Evolutionary conservation across 2,888 invertebrate species (phyloP), one percentile per base, ranked within the genome.

Genomic region (Chorisops tibialis): DNA sequence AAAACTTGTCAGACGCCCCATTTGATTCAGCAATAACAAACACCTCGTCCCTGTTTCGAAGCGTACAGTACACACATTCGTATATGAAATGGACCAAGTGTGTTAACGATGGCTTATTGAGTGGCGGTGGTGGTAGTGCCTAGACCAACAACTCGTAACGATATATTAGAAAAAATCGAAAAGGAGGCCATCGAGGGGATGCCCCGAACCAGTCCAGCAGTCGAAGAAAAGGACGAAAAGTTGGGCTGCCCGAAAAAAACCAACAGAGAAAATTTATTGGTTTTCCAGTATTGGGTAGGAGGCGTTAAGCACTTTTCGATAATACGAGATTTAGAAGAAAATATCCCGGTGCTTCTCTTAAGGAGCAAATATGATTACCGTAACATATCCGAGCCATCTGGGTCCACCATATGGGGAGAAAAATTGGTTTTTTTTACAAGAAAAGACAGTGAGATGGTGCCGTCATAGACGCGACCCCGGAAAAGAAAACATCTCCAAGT

Each of bases 361-460:
- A 62, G 64, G 59, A 64, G 56, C 64, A 64, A 64, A 64, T 64
- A 64, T 64, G 64, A 64, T 64, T 64, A 64, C 64, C 48, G 64
- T 43, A 62, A 62, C 62, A 59, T 62, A 64, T 64, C 64, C 45
- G 50, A 62, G 56, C 62, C 64, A 65, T 62, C 64, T 65, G 64
- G 51, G 64, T 65, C 64, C 64, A 62, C 62, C 64, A 59, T 51
- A 30, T 43, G 58, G 61, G 50, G 41, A 62, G 59, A 52, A 37
- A 59, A 58, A 64, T 62, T 64, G 61, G 64, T 59, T 62, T 64
- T 64, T 61, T 54, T 56, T 45, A 56, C 51, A 52, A 9, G 51
- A 24, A 41, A 37, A 35, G 47, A 35, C 22, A 37, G 50, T 30
- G 38, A 38, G 6, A 52, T 19, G 30, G 30, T n/a, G n/a, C n/a